A percentile compares a stretch with the other conserved stretches of the same genome.
Conservation (phyloP, 2,888 invertebrate genomes). For the Biston stratarius region DNA sequence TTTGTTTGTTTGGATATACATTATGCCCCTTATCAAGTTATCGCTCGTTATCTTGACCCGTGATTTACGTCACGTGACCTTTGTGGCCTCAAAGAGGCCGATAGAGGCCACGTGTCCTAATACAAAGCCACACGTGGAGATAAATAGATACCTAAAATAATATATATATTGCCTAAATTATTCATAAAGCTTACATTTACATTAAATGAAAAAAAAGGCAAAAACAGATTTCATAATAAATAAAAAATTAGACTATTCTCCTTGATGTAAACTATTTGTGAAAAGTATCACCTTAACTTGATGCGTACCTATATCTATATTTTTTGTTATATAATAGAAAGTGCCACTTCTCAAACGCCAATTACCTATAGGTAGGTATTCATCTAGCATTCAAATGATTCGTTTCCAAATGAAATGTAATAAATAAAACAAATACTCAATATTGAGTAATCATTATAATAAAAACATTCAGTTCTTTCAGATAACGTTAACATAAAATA, state of each 20-base stretch:
- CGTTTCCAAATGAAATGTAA: neutral
- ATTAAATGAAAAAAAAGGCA: no score
- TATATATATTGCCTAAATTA: no score
- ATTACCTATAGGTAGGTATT: no score
- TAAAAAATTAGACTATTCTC: no score
- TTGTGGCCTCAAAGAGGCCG: conserved; percentile 11
- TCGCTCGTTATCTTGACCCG: conserved; percentile 24
- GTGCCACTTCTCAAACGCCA: conserved; percentile 12
- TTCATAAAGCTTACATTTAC: no score
- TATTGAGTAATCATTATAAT: neutral
- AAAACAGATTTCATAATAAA: no score
- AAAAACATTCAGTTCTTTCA: neutral
- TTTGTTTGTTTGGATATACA: conserved; percentile 24
- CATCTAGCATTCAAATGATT: conserved; percentile 8
- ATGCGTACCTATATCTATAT: conserved; percentile 5
- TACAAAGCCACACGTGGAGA: neutral
- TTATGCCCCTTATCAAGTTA: conserved; percentile 23
- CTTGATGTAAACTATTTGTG: no score
- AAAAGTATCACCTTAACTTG: neutral
- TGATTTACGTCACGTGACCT: conserved; percentile 23
- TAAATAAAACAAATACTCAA: neutral
- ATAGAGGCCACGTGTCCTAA: conserved; percentile 18
- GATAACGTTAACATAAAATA: no score
- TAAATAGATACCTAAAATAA: neutral
- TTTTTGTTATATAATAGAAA: conserved; percentile 16